Evolutionary conservation across 2,888 invertebrate genomes (phyloP), one percentile per base, ranked within the genome.

Genomic region (Tryphoninae sp.): DNA sequence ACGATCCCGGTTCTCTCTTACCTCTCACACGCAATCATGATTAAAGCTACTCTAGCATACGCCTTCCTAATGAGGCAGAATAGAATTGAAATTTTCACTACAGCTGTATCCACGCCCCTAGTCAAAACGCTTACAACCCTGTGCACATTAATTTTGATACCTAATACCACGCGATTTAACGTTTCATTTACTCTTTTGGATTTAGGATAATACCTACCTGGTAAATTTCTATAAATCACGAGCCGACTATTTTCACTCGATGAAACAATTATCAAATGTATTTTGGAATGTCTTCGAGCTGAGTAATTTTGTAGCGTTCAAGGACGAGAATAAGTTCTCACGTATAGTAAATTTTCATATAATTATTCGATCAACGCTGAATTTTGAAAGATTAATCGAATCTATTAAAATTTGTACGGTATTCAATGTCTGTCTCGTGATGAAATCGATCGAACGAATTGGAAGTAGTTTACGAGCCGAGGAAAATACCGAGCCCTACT

Each of bases 11-110:
- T 82, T 79, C 68, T 62, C 53, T 49, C 68, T 58, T 55, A 45
- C 49, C 58, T 58, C 62, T 73, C 78, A 65, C 73, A 49, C 51
- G 79, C 62, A 73, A 68, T 69, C 73, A 77, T 80, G 73, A 80
- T 79, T 73, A 74, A 69, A 82, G 79, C 77, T 72, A 82, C 79
- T 82, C 79, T 77, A 73, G n/a, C 79, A 69, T 73, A 40, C 79
- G 73, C 69, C 79, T 68, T 68, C 45, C 69, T 80, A 73, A 82
- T 82, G 73, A 62, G 69, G 73, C 73, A 62, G 49, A 77, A 58
- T 73, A 62, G 72, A 67, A 76, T 73, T 64, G 59, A 79, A 79
- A 77, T 59, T 82, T 73, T 51, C 64, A 55, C 64, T 68, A 19
- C 7, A 13, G 51, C 51, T 68, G 40, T 55, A 19, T 33, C n/a